These are phyloP conservation scores for Lithobates pipiens DNA, from an alignment of 2,797 vertebrate genomes.

Conservation along the genomic window DNA sequence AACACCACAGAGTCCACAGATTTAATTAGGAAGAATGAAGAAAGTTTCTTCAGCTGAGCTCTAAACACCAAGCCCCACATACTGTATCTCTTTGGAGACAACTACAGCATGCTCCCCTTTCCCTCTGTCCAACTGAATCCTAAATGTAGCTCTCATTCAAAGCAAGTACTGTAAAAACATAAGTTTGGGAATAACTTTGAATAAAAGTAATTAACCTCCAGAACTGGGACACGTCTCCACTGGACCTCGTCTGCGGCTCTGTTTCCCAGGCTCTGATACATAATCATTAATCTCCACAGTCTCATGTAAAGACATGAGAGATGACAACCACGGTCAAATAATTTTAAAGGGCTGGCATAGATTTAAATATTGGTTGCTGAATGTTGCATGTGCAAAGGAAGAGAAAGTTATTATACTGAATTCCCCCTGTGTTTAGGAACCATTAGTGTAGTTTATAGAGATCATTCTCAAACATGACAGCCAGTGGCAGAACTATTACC, in stretches of 20 bases:
- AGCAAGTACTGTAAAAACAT: not conserved
- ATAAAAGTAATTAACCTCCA: not conserved
- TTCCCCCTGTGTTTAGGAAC: no score
- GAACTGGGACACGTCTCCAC: not conserved
- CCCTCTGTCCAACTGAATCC: not conserved
- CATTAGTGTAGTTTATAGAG: no score
- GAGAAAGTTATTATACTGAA: no score
- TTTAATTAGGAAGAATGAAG: slow-evolving; percentile 31
- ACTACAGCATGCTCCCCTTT: not conserved
- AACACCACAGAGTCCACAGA: slow-evolving; percentile 32
- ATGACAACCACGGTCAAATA: not conserved
- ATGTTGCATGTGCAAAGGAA: no score
- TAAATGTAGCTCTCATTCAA: not conserved
- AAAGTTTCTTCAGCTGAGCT: slow-evolving; percentile 10
- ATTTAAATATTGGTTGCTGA: not conserved
- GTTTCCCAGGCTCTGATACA: not conserved
- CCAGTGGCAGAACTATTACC: no score
- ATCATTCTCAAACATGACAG: no score
- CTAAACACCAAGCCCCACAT: not conserved
- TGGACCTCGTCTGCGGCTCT: not conserved
- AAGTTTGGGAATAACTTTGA: not conserved
- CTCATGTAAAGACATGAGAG: not conserved
- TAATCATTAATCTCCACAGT: not conserved
- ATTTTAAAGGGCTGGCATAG: not conserved
- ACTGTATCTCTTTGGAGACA: not conserved